A percentile compares a stretch with the other conserved stretches of the same genome.
Evolutionary conservation across 2,797 vertebrate genomes (phyloP).

Genomic region (Ispidina picta): DNA sequence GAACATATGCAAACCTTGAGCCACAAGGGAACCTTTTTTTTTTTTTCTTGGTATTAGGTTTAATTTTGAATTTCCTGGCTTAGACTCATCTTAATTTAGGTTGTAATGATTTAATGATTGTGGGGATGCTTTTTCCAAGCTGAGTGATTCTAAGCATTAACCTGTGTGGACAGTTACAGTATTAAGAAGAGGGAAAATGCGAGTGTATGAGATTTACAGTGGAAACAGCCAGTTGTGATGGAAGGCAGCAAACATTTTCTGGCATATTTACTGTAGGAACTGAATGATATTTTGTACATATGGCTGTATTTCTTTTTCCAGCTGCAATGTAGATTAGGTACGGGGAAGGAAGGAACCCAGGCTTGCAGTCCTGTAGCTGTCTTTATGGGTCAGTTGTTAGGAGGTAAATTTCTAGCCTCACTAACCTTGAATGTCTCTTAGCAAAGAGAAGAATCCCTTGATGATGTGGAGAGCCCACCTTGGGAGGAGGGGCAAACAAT

Average conservation of each 20-base stretch:
- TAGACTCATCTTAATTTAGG: slow-evolving; percentile 4
- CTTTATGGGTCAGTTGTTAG: slow-evolving; percentile 7
- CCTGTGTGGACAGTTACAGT: not conserved
- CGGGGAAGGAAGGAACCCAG: not conserved
- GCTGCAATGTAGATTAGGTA: not conserved
- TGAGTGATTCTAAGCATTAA: not conserved
- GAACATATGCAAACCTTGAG: not conserved
- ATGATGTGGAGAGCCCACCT: not conserved
- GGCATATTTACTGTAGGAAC: slow-evolving; percentile 13
- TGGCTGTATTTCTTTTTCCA: slow-evolving; percentile 20
- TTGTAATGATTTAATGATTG: not conserved
- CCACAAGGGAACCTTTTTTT: not conserved
- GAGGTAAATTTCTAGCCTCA: slow-evolving; percentile 20
- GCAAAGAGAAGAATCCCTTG: not conserved
- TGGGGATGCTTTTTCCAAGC: not conserved
- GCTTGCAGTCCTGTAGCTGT: not conserved
- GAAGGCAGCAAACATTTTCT: slow-evolving; percentile 7
- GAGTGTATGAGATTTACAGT: not conserved
- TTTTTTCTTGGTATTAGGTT: not conserved
- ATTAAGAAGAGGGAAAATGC: not conserved
- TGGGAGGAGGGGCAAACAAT: not conserved
- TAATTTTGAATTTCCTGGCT: slow-evolving; percentile 5
- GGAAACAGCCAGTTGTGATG: not conserved
- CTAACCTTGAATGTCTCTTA: not conserved
- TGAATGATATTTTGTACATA: not conserved